Evolutionary conservation across 2,113 vertebrate genomes (phyloP).

Genomic region (Bungarus multicinctus): DNA sequence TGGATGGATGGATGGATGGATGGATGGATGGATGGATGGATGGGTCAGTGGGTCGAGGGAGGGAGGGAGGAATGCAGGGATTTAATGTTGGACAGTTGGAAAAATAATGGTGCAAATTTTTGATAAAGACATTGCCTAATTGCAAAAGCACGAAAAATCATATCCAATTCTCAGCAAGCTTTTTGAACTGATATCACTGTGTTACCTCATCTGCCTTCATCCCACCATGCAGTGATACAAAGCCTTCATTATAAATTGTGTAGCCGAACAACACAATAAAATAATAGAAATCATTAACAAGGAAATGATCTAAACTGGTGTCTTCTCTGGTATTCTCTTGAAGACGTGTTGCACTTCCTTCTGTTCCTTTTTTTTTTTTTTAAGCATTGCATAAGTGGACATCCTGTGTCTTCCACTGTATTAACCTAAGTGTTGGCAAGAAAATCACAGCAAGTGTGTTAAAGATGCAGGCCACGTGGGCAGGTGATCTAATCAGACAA

Average conservation of each 20-base stretch:
- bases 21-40: no score
- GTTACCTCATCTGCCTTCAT: not conserved
- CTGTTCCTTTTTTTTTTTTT: not conserved
- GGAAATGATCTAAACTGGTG: not conserved
- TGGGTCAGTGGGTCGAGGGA: no score
- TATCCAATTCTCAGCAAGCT: not conserved
- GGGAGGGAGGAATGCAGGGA: no score
- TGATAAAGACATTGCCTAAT: not conserved
- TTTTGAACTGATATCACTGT: not conserved
- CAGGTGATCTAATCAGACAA: no score
- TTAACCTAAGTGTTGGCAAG: not conserved
- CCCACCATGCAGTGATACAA: not conserved
- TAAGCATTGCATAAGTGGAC: not conserved
- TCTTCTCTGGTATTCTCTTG: not conserved
- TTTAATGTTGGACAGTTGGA: not conserved
- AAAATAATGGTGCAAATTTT: not conserved
- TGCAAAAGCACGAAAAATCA: not conserved
- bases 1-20: no score
- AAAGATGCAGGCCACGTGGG: no score
- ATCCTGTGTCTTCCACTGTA: not conserved
- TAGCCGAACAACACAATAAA: not conserved
- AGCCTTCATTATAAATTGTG: not conserved
- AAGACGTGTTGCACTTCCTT: not conserved
- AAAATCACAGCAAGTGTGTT: not conserved
- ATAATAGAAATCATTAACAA: not conserved